Evolutionary conservation across 2,888 invertebrate species (phyloP), one percentile per base, ranked within the genome.

Genomic region (Chelonus formosanus): DNA sequence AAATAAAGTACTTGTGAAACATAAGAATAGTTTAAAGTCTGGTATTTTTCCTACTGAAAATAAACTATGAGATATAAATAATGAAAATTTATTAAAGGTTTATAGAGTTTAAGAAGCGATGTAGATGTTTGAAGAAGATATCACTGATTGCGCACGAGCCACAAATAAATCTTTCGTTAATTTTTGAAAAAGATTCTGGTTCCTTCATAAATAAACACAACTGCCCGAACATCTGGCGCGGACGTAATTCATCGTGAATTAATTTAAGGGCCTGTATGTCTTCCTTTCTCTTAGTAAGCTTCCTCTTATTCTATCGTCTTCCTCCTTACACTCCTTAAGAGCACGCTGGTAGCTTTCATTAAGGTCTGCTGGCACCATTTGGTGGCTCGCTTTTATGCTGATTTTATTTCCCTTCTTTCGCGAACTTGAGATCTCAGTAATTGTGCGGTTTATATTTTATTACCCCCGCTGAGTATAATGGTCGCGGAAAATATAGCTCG

Each of bases 181-280:
- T 71, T 75, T 54, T 70, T 68, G 73, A 73, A 72, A 78, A 80
- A 78, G 80, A 81, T 81, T 78, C 79, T 78, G 78, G 78, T 82
- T 81, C 78, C 79, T 82, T 80, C 83, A 83, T 83, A 83, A 84
- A 83, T 83, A 84, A 84, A 83, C 83, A 83, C 82, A 83, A 83
- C 83, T 84, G 79, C 80, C 78, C 75, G 77, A 79, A 80, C 84
- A 84, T 80, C 83, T 84, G 84, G 83, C 76, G 82, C 81, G 76
- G 83, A 80, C 84, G 83, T 84, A 83, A 84, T 84, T 84, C 83
- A 83, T 84, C 83, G 84, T 78, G 83, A 84, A 84, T 84, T 84
- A 84, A 84, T 84, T 84, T 84, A 83, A 84, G 83, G 81, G 81
- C 76, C 75, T 74, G 67, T 68, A 53, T 64, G 65, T 72, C 74